Conservation (phyloP, 2,797 vertebrate genomes). For the Tangara arthus region DNA sequence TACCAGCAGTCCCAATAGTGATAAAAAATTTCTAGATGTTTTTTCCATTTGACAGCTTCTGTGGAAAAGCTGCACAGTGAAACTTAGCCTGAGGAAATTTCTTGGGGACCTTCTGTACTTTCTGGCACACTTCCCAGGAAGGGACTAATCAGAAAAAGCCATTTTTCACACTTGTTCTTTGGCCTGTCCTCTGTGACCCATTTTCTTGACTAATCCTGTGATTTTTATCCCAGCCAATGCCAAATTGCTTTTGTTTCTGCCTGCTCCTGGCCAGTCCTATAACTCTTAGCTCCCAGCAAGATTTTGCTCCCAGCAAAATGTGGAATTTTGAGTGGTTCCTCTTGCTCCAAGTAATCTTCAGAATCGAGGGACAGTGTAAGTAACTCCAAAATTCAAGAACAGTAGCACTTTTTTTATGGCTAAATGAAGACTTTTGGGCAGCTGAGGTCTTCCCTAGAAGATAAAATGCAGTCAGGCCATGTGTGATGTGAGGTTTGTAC, state of each 20-base stretch:
- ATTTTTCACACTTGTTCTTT: slow-evolving; percentile 18
- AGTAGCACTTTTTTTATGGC: background rate
- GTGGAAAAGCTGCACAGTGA: background rate
- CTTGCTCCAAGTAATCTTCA: background rate
- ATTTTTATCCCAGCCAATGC: background rate
- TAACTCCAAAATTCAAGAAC: background rate
- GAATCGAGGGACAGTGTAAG: background rate
- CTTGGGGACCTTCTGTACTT: slow-evolving; percentile 1
- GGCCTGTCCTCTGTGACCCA: slow-evolving; percentile 22
- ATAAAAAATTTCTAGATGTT: background rate
- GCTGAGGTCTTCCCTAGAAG: background rate
- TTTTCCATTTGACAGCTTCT: background rate
- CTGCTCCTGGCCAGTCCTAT: background rate
- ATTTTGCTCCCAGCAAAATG: background rate
- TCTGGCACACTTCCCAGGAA: slow-evolving; percentile 4
- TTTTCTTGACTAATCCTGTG: slow-evolving; percentile 35
- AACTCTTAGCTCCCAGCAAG: background rate
- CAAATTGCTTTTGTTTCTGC: background rate
- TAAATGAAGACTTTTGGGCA: background rate
- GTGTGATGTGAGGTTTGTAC: background rate
- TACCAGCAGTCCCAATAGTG: background rate
- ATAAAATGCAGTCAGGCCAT: background rate
- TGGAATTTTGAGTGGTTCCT: background rate
- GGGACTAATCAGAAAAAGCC: background rate
- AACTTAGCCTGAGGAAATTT: slow-evolving; percentile 4